Evolutionary conservation across 2,797 vertebrate genomes (phyloP).

Genomic region (Etheostoma nigrum): DNA sequence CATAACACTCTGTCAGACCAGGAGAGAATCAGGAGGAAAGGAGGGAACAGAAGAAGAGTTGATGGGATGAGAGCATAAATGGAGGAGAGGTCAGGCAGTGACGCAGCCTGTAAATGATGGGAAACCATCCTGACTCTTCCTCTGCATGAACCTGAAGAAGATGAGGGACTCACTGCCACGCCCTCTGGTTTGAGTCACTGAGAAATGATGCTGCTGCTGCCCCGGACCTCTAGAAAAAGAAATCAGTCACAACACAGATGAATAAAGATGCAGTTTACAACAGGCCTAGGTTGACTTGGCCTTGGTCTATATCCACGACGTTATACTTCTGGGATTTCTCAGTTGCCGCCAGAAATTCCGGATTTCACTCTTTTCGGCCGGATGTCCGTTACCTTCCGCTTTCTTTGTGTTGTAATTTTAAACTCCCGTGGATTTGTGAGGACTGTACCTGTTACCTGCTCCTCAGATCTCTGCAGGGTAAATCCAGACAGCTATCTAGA

Average conservation of each 20-base stretch:
- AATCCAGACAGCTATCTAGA: no score
- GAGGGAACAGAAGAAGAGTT: slow-evolving; percentile 12
- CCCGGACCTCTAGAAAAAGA: neutral
- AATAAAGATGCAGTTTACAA: neutral
- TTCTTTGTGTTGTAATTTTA: no score
- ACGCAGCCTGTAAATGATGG: slow-evolving; percentile 44
- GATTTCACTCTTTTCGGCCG: no score
- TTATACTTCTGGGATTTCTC: no score
- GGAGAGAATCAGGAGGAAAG: slow-evolving; percentile 16
- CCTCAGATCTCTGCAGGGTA: no score
- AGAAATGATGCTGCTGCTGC: slow-evolving; percentile 18
- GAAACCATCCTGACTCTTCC: slow-evolving; percentile 32
- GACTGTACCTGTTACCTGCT: no score
- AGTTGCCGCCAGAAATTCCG: no score
- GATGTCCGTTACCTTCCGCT: no score
- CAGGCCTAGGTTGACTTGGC: neutral
- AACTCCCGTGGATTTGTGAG: no score
- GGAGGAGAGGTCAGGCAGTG: slow-evolving; percentile 26
- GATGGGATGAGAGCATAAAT: slow-evolving; percentile 18
- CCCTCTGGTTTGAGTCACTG: slow-evolving; percentile 23
- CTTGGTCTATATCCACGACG: no score
- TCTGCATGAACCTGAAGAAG: slow-evolving; percentile 26
- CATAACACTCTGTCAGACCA: slow-evolving; percentile 55
- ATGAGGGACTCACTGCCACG: neutral
- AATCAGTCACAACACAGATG: neutral